These are phyloP conservation scores for Phasia obesa DNA, from an alignment of 2,888 invertebrate genomes.

Conservation along the genomic window DNA sequence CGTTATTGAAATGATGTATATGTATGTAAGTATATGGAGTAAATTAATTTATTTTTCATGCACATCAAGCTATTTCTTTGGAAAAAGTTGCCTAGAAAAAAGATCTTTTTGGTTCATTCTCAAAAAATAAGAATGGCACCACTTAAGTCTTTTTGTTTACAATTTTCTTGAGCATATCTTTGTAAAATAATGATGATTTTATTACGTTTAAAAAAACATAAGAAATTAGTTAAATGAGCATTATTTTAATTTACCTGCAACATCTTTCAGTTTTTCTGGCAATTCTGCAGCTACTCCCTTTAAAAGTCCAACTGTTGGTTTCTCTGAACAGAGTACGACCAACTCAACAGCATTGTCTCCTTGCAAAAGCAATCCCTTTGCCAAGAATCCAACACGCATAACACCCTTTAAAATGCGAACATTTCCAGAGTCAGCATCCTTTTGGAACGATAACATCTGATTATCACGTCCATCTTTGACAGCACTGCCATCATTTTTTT, in stretches of 20 bases:
- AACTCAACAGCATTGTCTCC: conserved; percentile 95
- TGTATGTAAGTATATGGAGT: conserved; percentile 41
- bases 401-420: conserved; percentile 95
- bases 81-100: conserved; percentile 77
- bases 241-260: conserved; percentile 85
- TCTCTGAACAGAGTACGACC: conserved; percentile 96
- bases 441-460: conserved; percentile 89
- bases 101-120: conserved; percentile 55
- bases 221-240: conserved; percentile 11
- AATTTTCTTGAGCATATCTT: conserved; percentile 45
- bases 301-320: conserved; percentile 93
- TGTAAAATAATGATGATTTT: conserved; percentile 26
- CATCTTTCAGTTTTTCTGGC: conserved; percentile 89
- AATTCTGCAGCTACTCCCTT: conserved; percentile 93
- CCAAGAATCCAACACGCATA: conserved; percentile 96
- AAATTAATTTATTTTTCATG: conserved; percentile 66
- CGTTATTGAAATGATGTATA: conserved; percentile 58
- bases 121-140: conserved; percentile 52
- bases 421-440: conserved; percentile 85
- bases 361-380: conserved; percentile 92
- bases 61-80: conserved; percentile 79
- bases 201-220: not conserved
- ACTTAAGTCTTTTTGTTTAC: conserved; percentile 41
- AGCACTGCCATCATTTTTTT: conserved; percentile 83
- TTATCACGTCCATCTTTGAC: conserved; percentile 89